phyloP scores from a whole-genome alignment of 2,113 vertebrate species.

The Vicugna pacos region DNA sequence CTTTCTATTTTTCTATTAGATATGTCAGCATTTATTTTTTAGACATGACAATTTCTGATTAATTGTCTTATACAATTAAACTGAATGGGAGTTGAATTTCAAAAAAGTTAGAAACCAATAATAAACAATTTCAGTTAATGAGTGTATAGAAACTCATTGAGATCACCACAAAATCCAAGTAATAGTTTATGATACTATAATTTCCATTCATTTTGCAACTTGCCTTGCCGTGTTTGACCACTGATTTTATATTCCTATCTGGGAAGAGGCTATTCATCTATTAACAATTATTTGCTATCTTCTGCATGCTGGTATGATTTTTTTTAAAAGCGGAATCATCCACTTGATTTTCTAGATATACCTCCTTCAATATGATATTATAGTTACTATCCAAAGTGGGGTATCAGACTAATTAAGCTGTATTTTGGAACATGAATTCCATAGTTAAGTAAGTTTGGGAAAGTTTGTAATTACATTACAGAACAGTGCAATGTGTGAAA shows the following conservation, averaged over 20 bases:
- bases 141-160: background rate
- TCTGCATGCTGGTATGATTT: background rate
- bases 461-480: background rate
- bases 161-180: background rate
- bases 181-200: background rate
- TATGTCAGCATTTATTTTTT: background rate
- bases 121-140: background rate
- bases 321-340: background rate
- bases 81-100: background rate
- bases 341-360: background rate
- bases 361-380: background rate
- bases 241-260: background rate
- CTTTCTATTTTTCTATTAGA: constrained; percentile 6
- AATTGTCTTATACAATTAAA: background rate
- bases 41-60: background rate
- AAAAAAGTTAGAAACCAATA: background rate
- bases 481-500: background rate
- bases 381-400: background rate
- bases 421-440: background rate
- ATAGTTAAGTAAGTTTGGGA: background rate
- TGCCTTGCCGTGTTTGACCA: background rate
- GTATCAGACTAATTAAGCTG: background rate
- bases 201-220: background rate
- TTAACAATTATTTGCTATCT: background rate
- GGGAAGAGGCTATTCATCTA: background rate